These are phyloP conservation scores for Etia nguti DNA, from an alignment of 2,113 vertebrate genomes.

Conservation along the genomic window DNA sequence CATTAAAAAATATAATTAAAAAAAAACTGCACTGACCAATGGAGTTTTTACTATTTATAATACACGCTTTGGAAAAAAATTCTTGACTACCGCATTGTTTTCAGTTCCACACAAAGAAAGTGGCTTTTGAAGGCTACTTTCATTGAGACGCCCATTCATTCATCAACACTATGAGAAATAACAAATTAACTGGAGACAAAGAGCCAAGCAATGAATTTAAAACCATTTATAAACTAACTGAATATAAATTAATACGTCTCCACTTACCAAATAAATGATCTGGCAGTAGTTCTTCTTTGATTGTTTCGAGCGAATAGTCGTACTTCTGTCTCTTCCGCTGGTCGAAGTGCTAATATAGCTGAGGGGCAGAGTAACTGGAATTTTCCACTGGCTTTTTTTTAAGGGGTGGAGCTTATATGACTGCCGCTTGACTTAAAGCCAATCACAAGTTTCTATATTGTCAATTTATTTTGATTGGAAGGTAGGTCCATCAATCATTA, in stretches of 20 bases:
- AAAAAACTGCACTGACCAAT: no score
- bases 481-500: neutral
- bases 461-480: neutral
- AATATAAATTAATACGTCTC: rapidly evolving
- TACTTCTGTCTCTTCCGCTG: rapidly evolving
- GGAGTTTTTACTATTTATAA: neutral
- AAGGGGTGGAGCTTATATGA: neutral
- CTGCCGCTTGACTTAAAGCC: neutral
- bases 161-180: neutral
- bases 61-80: neutral
- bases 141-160: neutral
- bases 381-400: slow-evolving; percentile 62
- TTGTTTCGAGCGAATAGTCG: neutral
- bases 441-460: neutral
- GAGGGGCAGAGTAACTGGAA: slow-evolving; percentile 45
- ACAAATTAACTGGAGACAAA: neutral
- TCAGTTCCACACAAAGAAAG: neutral
- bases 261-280: slow-evolving; percentile 5
- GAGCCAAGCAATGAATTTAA: neutral
- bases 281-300: rapidly evolving
- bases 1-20: neutral
- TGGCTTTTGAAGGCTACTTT: neutral
- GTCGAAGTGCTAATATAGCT: neutral
- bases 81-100: neutral
- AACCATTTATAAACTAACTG: rapidly evolving